Evolutionary conservation across 2,113 vertebrate genomes (phyloP).

Genomic region (Neogale vison): DNA sequence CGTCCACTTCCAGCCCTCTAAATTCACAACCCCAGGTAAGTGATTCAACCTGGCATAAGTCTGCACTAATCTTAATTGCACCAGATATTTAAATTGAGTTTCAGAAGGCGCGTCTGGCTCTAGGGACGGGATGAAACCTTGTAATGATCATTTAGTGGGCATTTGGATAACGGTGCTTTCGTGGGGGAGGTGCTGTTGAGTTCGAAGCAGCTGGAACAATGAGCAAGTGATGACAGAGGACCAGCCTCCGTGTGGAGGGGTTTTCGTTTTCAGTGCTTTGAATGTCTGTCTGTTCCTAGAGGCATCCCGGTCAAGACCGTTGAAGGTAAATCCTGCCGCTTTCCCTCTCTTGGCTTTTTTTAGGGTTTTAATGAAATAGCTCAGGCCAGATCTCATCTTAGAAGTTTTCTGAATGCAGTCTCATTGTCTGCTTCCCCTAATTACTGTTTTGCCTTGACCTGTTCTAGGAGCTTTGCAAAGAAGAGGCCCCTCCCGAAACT

Average conservation of each 20-base stretch:
- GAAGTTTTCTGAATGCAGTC: background rate
- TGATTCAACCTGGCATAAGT: fast-evolving
- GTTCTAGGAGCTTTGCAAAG: background rate
- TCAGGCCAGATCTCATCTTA: background rate
- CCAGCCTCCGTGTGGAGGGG: background rate
- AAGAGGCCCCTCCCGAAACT: slow-evolving; percentile 6
- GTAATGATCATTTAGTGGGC: background rate
- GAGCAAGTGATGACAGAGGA: background rate
- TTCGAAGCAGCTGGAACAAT: slow-evolving; percentile 26
- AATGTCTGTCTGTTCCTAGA: background rate
- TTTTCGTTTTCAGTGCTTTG: background rate
- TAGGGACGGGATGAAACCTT: background rate
- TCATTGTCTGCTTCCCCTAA: background rate
- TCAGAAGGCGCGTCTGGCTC: background rate
- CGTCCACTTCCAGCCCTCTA: slow-evolving; percentile 71
- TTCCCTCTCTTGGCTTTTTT: background rate
- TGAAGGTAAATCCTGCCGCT: background rate
- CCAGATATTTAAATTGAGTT: background rate
- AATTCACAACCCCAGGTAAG: slow-evolving; percentile 85
- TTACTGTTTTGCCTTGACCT: slow-evolving; percentile 33
- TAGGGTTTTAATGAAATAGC: background rate
- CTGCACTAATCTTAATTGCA: background rate
- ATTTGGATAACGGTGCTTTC: background rate
- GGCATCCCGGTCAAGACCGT: background rate
- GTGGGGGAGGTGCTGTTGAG: background rate